Conservation (phyloP, 2,113 vertebrate genomes). For the Acrocephalus kingi region DNA sequence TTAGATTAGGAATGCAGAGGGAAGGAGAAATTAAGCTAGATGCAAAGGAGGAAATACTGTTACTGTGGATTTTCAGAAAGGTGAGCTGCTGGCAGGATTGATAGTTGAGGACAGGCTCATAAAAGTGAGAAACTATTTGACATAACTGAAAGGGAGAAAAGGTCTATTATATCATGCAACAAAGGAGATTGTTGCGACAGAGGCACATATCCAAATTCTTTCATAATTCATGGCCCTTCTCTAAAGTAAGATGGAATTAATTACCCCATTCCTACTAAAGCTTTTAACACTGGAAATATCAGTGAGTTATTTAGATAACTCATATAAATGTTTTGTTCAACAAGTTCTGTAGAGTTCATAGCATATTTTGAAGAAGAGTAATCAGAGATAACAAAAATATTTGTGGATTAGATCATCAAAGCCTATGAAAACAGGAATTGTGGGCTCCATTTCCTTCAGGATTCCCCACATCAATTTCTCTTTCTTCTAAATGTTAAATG, state of each 20-base stretch:
- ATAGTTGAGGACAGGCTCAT: neutral
- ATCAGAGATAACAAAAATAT: neutral
- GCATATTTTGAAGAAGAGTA: neutral
- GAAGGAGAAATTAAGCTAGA: neutral
- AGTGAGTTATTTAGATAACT: neutral
- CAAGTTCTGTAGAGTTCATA: neutral
- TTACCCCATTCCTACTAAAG: neutral
- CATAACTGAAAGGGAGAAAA: neutral
- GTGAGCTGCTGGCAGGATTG: neutral
- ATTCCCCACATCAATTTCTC: neutral
- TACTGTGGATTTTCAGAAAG: neutral
- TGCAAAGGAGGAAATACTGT: neutral
- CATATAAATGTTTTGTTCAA: neutral
- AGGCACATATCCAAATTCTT: neutral
- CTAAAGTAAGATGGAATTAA: neutral
- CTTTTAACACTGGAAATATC: neutral
- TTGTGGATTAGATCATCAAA: neutral
- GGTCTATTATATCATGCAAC: neutral
- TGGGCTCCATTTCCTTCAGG: neutral
- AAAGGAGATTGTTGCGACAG: neutral
- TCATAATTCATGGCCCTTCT: neutral
- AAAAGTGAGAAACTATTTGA: neutral
- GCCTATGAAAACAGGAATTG: neutral
- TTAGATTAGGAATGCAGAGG: neutral
- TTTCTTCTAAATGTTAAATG: neutral